Percentiles rank a stretch among this genome's conserved stretches.
Evolutionary conservation across 2,113 vertebrate genomes (phyloP).

Genomic region (sheep (Ovis aries)): ARS-UI_Ramb_v3.0 NC_056076.1:11156001-11156500

Average conservation of each 20-base stretch:
- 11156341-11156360: neutral
- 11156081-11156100: neutral
- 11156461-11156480: neutral
- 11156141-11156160: neutral
- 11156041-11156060: neutral
- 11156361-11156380: neutral
- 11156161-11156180: neutral
- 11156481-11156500: neutral
- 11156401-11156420: neutral
- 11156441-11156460: neutral
- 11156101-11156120: neutral
- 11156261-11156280: neutral
- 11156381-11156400: neutral
- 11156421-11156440: neutral
- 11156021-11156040: neutral
- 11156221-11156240: conserved; percentile 37
- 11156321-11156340: neutral
- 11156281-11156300: neutral
- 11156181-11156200: neutral
- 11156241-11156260: neutral
- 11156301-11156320: neutral
- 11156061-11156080: neutral
- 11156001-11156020: neutral
- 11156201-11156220: conserved; percentile 8
- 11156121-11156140: neutral